Conservation (phyloP, 2,797 vertebrate genomes). For the Pteronotus mesoamericanus region DNA sequence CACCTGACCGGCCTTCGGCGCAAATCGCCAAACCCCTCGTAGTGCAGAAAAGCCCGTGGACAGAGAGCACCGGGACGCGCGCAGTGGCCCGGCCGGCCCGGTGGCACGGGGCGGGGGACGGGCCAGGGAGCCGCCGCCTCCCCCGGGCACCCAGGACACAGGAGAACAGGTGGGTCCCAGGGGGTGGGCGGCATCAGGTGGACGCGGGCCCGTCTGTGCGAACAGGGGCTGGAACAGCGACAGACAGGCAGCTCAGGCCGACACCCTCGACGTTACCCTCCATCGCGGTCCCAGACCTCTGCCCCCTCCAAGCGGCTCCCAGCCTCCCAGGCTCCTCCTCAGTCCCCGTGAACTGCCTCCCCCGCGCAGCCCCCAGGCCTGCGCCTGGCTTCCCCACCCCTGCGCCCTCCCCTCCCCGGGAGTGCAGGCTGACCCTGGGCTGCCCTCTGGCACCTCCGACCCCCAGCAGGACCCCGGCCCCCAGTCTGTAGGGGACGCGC, state of each 20-base stretch:
- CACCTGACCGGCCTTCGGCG: not conserved
- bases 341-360: not conserved
- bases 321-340: rapidly evolving
- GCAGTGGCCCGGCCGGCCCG: rapidly evolving
- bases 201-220: rapidly evolving
- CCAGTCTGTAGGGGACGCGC: not conserved
- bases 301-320: rapidly evolving
- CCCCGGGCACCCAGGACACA: no score
- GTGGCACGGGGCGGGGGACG: rapidly evolving
- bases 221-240: no score
- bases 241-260: no score
- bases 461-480: not conserved
- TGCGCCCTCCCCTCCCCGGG: not conserved
- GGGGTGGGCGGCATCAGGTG: not conserved
- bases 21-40: not conserved
- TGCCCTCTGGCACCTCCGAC: not conserved
- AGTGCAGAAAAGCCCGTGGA: not conserved
- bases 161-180: rapidly evolving
- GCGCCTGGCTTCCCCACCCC: no score
- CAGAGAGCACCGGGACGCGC: no score
- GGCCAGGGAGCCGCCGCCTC: rapidly evolving
- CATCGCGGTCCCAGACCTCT: rapidly evolving
- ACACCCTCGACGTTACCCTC: rapidly evolving
- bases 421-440: not conserved
- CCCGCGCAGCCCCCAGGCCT: no score